Percentiles rank a stretch among this genome's conserved stretches.
phyloP scores from a whole-genome alignment of 53 echinoderm and acorn worm genomes.

The Actinopyga echinites region DNA sequence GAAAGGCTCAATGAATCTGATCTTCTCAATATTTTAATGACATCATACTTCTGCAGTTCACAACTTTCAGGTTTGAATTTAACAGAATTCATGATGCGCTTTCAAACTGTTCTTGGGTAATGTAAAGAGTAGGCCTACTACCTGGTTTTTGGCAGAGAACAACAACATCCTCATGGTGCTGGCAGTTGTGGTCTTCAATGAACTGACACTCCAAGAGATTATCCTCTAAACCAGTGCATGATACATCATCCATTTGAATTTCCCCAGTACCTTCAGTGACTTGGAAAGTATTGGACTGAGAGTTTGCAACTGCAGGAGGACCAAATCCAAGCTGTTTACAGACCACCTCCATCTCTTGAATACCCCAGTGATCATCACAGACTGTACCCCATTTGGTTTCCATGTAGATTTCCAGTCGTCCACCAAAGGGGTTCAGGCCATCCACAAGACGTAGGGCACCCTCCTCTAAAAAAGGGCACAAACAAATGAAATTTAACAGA shows the following conservation, averaged over 20 bases:
- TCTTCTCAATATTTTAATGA: too few relatives aligned
- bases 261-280: neutral
- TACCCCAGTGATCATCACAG: neutral
- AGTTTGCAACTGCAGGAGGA: neutral
- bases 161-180: neutral
- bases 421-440: neutral
- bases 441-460: neutral
- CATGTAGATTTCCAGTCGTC: neutral
- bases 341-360: neutral
- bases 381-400: neutral
- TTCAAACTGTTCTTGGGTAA: too few relatives aligned
- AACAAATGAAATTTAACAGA: too few relatives aligned
- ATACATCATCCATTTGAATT: neutral
- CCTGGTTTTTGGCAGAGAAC: too few relatives aligned
- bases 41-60: too few relatives aligned
- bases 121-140: too few relatives aligned
- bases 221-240: conserved; percentile 1
- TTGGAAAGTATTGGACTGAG: neutral
- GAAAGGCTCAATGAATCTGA: too few relatives aligned
- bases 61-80: too few relatives aligned
- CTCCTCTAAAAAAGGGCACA: neutral
- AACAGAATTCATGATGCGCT: too few relatives aligned
- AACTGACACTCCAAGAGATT: neutral
- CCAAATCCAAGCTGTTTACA: conserved; percentile 13
- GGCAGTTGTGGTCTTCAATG: neutral